phyloP scores from a whole-genome alignment of 2,113 vertebrate species.

The Hypocryptadius cinnamomeus region DNA sequence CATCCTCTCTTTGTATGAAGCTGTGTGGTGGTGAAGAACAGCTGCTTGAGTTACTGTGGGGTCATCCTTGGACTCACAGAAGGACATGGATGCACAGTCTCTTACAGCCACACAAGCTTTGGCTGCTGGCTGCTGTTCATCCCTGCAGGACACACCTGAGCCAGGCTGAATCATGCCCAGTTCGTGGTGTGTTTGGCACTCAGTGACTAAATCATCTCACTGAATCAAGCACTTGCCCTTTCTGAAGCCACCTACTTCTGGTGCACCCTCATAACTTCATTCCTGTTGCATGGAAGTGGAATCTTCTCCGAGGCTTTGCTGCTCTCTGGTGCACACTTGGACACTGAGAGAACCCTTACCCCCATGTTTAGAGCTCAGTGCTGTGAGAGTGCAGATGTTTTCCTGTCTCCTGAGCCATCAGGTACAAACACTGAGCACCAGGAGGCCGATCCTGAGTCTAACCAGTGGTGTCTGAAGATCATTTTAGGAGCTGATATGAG shows the following conservation, averaged over 20 bases:
- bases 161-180: not conserved
- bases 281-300: not conserved
- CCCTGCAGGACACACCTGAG: not conserved
- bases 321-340: not conserved
- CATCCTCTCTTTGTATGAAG: fast-evolving
- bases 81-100: not conserved
- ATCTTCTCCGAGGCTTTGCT: not conserved
- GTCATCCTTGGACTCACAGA: not conserved
- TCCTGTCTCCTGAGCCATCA: not conserved
- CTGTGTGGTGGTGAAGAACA: not conserved
- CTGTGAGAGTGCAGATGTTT: not conserved
- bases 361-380: not conserved
- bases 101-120: not conserved
- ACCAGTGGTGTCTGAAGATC: not conserved
- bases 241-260: not conserved
- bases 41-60: not conserved
- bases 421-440: not conserved
- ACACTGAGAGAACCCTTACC: not conserved
- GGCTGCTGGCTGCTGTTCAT: not conserved
- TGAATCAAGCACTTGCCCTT: not conserved
- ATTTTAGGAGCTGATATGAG: not conserved
- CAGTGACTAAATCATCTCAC: not conserved
- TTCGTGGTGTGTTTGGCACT: not conserved
- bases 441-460: not conserved
- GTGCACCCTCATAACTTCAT: not conserved